A percentile compares a stretch with the other conserved stretches of the same genome.
phyloP scores from a whole-genome alignment of 2,113 vertebrate species.

The Chrysochloris asiatica region DNA sequence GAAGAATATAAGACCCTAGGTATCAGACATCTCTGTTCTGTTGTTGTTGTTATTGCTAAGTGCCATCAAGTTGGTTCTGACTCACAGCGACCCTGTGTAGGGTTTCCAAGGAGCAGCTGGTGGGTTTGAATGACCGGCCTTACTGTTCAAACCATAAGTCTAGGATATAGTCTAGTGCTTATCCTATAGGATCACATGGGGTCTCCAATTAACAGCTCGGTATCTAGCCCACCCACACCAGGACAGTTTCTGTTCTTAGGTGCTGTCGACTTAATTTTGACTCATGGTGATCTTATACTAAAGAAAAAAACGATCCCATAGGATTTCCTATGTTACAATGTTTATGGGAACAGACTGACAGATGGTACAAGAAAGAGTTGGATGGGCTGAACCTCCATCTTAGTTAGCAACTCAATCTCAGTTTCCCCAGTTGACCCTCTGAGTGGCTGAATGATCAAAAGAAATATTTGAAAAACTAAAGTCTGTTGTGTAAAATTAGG shows the following conservation, averaged over 20 bases:
- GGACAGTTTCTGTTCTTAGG: too few species aligned
- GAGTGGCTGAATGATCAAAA: neutral
- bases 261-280: too few species aligned
- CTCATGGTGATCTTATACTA: neutral
- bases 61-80: too few species aligned
- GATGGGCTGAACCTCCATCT: neutral
- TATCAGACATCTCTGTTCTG: neutral
- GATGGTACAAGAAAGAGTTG: neutral
- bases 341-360: neutral
- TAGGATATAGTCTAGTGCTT: too few species aligned
- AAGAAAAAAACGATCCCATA: neutral
- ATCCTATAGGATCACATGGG: too few species aligned
- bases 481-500: neutral
- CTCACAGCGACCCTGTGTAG: too few species aligned
- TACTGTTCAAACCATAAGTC: too few species aligned
- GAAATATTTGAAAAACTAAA: conserved; percentile 11
- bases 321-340: neutral
- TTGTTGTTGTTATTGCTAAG: neutral
- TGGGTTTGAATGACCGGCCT: too few species aligned
- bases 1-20: neutral
- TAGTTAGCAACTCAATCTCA: neutral
- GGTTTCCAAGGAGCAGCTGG: too few species aligned
- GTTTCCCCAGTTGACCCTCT: neutral
- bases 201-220: too few species aligned
- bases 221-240: too few species aligned